These are phyloP conservation scores for Drosophila multiciliata DNA, from an alignment of 2,888 invertebrate species.

Conservation along the genomic window DNA sequence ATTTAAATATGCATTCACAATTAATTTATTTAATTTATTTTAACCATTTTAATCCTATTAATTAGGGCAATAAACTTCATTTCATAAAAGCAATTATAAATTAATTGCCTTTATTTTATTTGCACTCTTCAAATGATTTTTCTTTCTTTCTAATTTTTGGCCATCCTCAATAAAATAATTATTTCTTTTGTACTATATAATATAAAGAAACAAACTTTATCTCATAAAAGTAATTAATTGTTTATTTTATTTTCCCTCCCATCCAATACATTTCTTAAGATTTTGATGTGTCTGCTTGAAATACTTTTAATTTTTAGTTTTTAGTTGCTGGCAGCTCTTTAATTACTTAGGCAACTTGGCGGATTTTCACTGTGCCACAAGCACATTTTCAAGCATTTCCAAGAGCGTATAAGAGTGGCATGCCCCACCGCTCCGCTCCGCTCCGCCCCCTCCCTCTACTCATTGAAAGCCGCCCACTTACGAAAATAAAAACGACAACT, in stretches of 20 bases:
- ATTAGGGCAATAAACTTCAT: neutral
- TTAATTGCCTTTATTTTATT: neutral
- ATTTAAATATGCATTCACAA: neutral
- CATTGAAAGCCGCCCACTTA: slow-evolving; percentile 47
- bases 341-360: slow-evolving; percentile 39
- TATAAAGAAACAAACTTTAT: too few relatives aligned
- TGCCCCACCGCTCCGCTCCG: neutral
- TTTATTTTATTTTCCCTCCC: too few relatives aligned
- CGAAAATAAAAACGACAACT: slow-evolving; percentile 70
- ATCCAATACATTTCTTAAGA: neutral
- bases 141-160: neutral
- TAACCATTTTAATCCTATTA: accelerated
- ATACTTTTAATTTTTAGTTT: neutral
- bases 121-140: neutral
- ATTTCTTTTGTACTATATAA: neutral
- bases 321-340: slow-evolving; percentile 12
- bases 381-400: slow-evolving; percentile 46
- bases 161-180: neutral
- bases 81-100: neutral
- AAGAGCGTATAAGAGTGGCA: slow-evolving; percentile 40
- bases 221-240: neutral
- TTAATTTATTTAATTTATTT: neutral
- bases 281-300: neutral
- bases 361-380: slow-evolving; percentile 46
- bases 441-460: neutral